Percentiles rank a stretch among this genome's conserved stretches.
Conservation (phyloP, 1,140 invertebrate species). For the Archivesica marissinica region DNA sequence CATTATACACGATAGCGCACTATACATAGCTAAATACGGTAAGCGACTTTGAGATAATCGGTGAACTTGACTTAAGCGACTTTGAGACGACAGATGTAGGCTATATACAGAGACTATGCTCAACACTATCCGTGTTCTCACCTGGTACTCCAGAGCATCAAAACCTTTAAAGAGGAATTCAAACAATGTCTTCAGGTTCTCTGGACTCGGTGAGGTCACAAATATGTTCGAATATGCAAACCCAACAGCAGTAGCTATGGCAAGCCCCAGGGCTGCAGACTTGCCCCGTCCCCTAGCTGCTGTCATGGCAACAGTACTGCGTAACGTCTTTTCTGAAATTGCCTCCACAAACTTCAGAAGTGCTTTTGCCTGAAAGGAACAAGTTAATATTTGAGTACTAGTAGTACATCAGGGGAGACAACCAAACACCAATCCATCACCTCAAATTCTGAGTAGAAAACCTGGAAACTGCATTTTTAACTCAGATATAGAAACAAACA, state of each 20-base stretch:
- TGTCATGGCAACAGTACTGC: constrained; percentile 96
- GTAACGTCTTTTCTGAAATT: constrained; percentile 95
- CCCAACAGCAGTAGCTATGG: constrained; percentile 89
- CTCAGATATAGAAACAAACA: too few relatives aligned
- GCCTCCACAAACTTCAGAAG: constrained; percentile 97
- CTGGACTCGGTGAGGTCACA: constrained; percentile 98
- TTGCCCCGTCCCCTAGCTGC: constrained; percentile 98
- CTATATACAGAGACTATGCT: too few relatives aligned
- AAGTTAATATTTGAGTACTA: too few relatives aligned
- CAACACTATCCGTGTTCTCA: constrained; percentile 58
- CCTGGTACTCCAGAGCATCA: constrained; percentile 95
- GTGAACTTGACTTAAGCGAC: too few relatives aligned
- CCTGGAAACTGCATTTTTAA: too few relatives aligned
- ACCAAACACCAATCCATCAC: too few relatives aligned
- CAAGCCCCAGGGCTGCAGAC: constrained; percentile 98
- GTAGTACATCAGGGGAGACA: too few relatives aligned
- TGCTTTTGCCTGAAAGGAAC: constrained; percentile 89
- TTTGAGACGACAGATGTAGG: too few relatives aligned
- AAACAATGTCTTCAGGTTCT: constrained; percentile 99
- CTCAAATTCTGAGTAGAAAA: too few relatives aligned
- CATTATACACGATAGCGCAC: too few relatives aligned
- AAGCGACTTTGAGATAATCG: too few relatives aligned
- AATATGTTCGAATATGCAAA: constrained; percentile 97
- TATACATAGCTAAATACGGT: too few relatives aligned
- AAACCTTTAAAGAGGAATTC: constrained; percentile 99